Base-by-base conservation (phyloP, 2,113 vertebrate species). In the Colius striatus region DNA sequence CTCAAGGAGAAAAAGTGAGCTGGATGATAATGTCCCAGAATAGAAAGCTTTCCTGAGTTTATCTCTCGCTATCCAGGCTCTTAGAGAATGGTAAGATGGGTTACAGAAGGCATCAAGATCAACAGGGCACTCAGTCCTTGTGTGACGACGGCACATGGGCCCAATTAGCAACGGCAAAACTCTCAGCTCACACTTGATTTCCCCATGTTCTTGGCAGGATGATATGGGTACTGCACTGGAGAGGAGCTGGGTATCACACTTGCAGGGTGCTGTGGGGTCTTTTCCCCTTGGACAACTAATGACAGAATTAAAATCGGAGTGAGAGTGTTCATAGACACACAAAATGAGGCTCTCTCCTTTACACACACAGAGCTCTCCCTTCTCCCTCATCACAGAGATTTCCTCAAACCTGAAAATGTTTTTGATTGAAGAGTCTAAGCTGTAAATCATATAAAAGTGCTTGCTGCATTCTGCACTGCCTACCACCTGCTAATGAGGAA, bases 401-500 rank as follows among this genome's bases (percentile, higher is more conserved):
- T 87, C 34, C 71, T 90, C 51, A 88, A 77, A 73, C 67, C n/a
- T 76, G 19, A 45, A 79, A 91, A 76, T 10, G 5, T 18, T 85
- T 91, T 92, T 95, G 94, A 95, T 67, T 88, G 84, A 54, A 66
- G 70, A 89, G 62, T 54, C 74, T 76, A 82, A 90, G 32, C 48
- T 57, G 80, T 77, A 73, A 90, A 26, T 95, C 63, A 84, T 30
- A 30, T 36, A 58, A 70, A 91, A 84, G 63, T 83, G 26, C 47
- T 89, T 91, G 71, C 91, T 55, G 80, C 67, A 47, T 61, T 77
- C 53, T 77, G 66, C 74, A 55, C 53, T 90, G 77, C 80, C 67
- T 67, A 67, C 84, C 78, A 90, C 78, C 91, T 93, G 84, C 63
- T 85, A 66, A 25, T 23, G 32, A 80, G 75, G 32, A 12, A 90